Percentiles rank a stretch among this genome's conserved stretches.
Conservation (phyloP, 1,140 invertebrate species). For the Caenorhabditis tropicalis region DNA sequence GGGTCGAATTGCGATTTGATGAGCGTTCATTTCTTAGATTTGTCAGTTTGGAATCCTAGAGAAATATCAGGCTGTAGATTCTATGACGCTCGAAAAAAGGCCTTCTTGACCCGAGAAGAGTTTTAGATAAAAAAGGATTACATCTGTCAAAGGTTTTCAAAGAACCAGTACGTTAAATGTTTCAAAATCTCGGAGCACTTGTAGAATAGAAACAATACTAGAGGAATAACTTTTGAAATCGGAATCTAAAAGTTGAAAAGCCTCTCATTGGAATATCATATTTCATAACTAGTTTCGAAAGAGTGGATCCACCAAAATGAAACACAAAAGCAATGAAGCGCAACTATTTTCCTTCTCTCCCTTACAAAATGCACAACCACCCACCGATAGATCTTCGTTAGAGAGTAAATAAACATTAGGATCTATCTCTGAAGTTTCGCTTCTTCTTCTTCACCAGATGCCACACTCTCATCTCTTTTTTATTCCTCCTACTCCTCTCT, state of each 20-base stretch:
- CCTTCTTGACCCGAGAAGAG: too few relatives aligned
- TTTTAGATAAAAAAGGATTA: too few relatives aligned
- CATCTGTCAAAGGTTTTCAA: too few relatives aligned
- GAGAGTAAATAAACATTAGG: slow-evolving; percentile 40
- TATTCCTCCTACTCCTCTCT: background rate
- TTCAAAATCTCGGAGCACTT: background rate
- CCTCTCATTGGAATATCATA: background rate
- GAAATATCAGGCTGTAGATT: too few relatives aligned
- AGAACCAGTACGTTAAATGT: too few relatives aligned
- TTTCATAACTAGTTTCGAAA: slow-evolving; percentile 35
- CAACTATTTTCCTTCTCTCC: background rate
- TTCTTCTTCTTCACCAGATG: slow-evolving; percentile 33
- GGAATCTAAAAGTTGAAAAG: background rate
- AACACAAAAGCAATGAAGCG: background rate
- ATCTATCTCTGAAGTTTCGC: background rate
- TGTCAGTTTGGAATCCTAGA: too few relatives aligned
- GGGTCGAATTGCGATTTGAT: background rate
- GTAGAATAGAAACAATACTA: background rate
- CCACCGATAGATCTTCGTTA: slow-evolving; percentile 41
- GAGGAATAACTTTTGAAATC: background rate
- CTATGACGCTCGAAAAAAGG: too few relatives aligned
- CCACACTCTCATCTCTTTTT: background rate
- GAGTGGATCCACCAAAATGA: background rate
- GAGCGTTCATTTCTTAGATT: too few relatives aligned
- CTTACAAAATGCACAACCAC: background rate